Base-by-base conservation (phyloP, 30 jellyfish, hydroid and myxozoan genomes). In the Mastigias papua region DNA sequence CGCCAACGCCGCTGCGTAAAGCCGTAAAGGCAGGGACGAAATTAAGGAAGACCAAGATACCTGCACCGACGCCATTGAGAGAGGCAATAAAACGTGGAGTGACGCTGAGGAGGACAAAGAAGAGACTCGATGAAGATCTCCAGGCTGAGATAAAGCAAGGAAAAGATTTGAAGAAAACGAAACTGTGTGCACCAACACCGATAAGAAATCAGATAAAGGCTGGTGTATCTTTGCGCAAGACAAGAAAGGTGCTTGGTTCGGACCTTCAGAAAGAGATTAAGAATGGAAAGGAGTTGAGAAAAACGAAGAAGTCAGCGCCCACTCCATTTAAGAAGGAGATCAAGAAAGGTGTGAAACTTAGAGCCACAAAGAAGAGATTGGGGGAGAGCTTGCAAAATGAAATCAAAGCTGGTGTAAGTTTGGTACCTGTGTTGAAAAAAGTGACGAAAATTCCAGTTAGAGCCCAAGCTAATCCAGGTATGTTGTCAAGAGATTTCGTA, bases 11-110 rank as follows among this genome's bases (percentile, higher is more conserved):
- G 34, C 70, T 81, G 75, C 83, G 82, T 67, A 37, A 69, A 20
- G 97, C 83, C 49, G 78, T 88, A 30, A 54, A 68, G 29, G 69
- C 27, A 28, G 88, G 88, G 32, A 48, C 8, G 35, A 46, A 66
- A 62, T 57, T 90, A 70, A 60, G 89, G 57, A 50, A 76, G 58
- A 93, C 96, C 13, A 76, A 75, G 54, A 67, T 49, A 65, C 69
- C 88, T 8, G 84, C 90, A 21, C 95, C 91, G 32, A 93, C 98
- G 23, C 98, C 98, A 26, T 76, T 93, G 62, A 48, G 95, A 63
- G 71, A 93, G 29, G 96, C 78, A 26, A 93, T 93, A 16, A 46
- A 84, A 57, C 76, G 35, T 22, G 96, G 96, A 19, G 74, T 70
- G 33, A 62, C 60, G 30, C 83, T 88, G 73, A 63, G 91, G 28